A percentile compares a stretch with the other conserved stretches of the same genome.
Conservation (phyloP, 1,140 invertebrate genomes). For the Conopomorpha cramerella region DNA sequence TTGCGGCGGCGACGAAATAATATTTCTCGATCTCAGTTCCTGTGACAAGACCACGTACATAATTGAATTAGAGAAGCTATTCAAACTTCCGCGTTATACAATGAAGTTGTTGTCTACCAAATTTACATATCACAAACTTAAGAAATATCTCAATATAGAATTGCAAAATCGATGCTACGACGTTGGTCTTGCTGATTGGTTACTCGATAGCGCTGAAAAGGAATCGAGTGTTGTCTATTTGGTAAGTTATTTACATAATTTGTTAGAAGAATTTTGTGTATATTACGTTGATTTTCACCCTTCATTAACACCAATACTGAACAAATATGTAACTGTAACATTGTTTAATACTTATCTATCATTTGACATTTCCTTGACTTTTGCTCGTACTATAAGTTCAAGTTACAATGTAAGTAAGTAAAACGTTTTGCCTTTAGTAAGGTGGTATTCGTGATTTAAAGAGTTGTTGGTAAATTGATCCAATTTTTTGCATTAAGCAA, state of each 20-base stretch:
- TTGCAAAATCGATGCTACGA: conserved; percentile 16
- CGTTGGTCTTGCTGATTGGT: conserved; percentile 33
- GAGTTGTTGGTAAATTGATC: not conserved
- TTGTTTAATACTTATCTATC: too few relatives aligned
- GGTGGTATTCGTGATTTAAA: not conserved
- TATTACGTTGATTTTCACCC: too few relatives aligned
- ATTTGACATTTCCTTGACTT: too few relatives aligned
- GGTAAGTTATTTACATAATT: conserved; percentile 24
- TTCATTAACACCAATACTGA: too few relatives aligned
- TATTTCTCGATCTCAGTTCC: conserved; percentile 30
- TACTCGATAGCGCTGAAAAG: conserved; percentile 34
- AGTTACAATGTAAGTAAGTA: too few relatives aligned
- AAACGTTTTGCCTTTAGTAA: too few relatives aligned
- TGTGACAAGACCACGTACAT: too few relatives aligned
- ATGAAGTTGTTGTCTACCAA: conserved; percentile 21
- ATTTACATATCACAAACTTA: conserved; percentile 13
- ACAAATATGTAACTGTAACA: too few relatives aligned
- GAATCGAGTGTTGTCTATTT: conserved; percentile 21
- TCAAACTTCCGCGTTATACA: too few relatives aligned
- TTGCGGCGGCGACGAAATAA: conserved; percentile 13
- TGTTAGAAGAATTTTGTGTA: conserved; percentile 1
- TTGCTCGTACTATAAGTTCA: too few relatives aligned
- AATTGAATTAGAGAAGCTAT: too few relatives aligned
- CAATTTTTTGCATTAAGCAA: conserved; percentile 1
- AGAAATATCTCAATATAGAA: conserved; percentile 17